Evolutionary conservation across 2,797 vertebrate genomes (phyloP).

Genomic region (Eulemur mongoz): DNA sequence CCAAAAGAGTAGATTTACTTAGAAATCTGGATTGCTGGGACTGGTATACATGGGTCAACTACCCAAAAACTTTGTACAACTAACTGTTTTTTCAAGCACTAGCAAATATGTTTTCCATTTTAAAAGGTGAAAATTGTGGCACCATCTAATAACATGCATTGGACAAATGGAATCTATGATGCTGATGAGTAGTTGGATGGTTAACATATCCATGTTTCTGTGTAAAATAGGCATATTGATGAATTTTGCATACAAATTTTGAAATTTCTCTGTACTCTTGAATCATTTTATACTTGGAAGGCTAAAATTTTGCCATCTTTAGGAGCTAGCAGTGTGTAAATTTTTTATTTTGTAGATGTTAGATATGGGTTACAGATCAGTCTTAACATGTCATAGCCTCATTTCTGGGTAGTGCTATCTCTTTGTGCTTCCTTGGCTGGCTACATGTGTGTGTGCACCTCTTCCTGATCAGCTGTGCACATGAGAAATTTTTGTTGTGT

Average conservation of each 20-base stretch:
- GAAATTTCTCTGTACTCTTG: conserved; percentile 1
- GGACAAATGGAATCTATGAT: background rate
- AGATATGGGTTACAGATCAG: background rate
- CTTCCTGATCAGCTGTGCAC: background rate
- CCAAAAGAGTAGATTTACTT: conserved; percentile 13
- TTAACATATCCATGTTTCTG: background rate
- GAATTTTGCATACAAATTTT: conserved; percentile 41
- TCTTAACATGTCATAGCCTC: background rate
- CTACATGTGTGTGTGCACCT: background rate
- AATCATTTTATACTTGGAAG: conserved; percentile 38
- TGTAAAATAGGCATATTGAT: background rate
- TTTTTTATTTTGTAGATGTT: conserved; percentile 30
- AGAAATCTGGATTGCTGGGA: conserved; percentile 11
- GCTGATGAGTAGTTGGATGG: background rate
- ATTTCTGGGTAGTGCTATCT: background rate
- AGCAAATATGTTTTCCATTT: conserved; percentile 6
- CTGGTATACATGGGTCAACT: background rate
- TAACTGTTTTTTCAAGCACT: background rate
- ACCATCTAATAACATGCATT: background rate
- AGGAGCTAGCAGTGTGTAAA: background rate
- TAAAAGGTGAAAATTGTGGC: conserved; percentile 21
- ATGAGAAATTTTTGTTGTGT: background rate
- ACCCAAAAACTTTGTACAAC: background rate
- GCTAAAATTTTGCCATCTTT: conserved; percentile 35
- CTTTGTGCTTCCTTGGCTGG: background rate